Percentiles rank a stretch among this genome's conserved stretches.
phyloP scores from a whole-genome alignment of 2,113 vertebrate species.

The Carassius gibelio region DNA sequence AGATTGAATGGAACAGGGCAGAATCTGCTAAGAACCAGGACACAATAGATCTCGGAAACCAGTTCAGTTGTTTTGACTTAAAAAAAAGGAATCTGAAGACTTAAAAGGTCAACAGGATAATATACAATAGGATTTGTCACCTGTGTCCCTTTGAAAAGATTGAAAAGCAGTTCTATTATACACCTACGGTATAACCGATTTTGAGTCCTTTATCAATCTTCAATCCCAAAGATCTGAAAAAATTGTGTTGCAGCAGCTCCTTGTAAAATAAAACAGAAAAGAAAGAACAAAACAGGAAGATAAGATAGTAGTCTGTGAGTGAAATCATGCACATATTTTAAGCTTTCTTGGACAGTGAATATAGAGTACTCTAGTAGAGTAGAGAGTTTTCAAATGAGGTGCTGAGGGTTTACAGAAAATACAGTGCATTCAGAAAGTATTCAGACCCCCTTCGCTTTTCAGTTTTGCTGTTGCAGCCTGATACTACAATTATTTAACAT shows the following conservation, averaged over 20 bases:
- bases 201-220: not conserved
- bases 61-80: not conserved
- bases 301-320: not conserved
- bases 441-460: too few species aligned
- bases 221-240: not conserved
- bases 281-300: not conserved
- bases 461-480: too few species aligned
- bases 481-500: too few species aligned
- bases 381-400: too few species aligned
- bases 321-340: not conserved
- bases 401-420: not conserved
- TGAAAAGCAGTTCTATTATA: slow-evolving; percentile 28
- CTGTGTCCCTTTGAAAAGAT: slow-evolving; percentile 28
- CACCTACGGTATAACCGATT: not conserved
- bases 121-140: slow-evolving; percentile 15
- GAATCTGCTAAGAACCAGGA: not conserved
- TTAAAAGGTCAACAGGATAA: slow-evolving; percentile 30
- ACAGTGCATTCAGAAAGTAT: too few species aligned
- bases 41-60: slow-evolving; percentile 10
- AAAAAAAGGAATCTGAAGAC: not conserved
- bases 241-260: not conserved
- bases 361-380: not conserved
- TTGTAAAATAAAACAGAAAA: not conserved
- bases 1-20: slow-evolving; percentile 17
- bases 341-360: not conserved